Evolutionary conservation across 1,140 invertebrate species (phyloP).

Genomic region (Pseudomyrmex pallidus): DNA sequence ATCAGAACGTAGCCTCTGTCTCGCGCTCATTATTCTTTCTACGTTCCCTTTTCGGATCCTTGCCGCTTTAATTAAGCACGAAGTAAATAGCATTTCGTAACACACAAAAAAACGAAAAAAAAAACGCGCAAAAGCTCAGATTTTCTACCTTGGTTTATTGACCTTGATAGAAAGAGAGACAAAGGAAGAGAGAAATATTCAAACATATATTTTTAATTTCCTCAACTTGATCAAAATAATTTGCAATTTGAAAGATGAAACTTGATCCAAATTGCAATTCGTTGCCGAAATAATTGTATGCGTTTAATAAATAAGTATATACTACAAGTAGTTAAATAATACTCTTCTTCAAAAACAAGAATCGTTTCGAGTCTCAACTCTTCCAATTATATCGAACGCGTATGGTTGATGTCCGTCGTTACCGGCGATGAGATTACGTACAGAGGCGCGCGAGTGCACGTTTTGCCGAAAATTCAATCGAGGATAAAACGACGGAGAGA

Average conservation of each 20-base stretch:
- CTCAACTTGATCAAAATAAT: conserved; percentile 47
- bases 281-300: too few relatives aligned
- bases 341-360: not conserved
- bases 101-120: not conserved
- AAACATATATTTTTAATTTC: conserved; percentile 32
- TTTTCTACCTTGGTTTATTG: not conserved
- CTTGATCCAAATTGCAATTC: not conserved
- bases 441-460: not conserved
- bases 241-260: not conserved
- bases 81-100: conserved; percentile 55
- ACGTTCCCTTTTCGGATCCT: not conserved
- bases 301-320: too few relatives aligned
- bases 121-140: not conserved
- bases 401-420: conserved; percentile 28
- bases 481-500: conserved; percentile 49
- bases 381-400: conserved; percentile 30
- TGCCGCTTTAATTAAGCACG: conserved; percentile 57
- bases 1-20: conserved; percentile 23
- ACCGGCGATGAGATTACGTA: conserved; percentile 36
- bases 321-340: too few relatives aligned
- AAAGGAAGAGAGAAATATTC: not conserved
- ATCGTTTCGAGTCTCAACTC: not conserved
- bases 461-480: conserved; percentile 59
- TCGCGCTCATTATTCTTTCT: conserved; percentile 40
- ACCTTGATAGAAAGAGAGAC: not conserved